These are phyloP conservation scores for Alloplasta piceator DNA, from an alignment of 2,888 invertebrate species.

Conservation along the genomic window DNA sequence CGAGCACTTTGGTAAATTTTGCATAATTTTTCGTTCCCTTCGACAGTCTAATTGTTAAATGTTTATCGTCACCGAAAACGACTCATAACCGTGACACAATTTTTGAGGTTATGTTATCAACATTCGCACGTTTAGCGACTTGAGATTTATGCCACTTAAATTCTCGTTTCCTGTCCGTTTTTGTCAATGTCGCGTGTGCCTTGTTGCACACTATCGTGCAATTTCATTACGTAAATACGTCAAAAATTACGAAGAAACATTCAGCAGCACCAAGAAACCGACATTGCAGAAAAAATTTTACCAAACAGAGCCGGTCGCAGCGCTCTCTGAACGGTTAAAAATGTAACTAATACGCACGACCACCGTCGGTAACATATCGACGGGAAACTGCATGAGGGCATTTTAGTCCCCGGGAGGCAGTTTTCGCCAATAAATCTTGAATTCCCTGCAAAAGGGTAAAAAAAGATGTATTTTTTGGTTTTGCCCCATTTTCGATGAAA, in stretches of 20 bases:
- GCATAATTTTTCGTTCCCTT: constrained; percentile 70
- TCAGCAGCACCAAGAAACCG: constrained; percentile 13
- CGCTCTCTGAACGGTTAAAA: neutral
- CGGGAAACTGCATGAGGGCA: too few relatives aligned
- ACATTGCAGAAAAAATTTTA: constrained; percentile 25
- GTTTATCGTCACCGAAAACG: constrained; percentile 9
- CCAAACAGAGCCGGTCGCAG: constrained; percentile 18
- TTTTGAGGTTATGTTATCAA: constrained; percentile 35
- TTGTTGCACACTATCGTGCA: constrained; percentile 55
- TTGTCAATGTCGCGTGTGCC: constrained; percentile 30
- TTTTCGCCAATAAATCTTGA: too few relatives aligned
- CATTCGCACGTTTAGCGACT: neutral
- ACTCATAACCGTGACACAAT: constrained; percentile 43
- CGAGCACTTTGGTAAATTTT: constrained; percentile 72
- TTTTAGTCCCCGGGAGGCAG: too few relatives aligned
- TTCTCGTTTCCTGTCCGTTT: constrained; percentile 2
- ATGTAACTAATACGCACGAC: neutral
- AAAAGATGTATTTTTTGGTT: too few relatives aligned
- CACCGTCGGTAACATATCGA: too few relatives aligned
- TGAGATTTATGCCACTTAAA: constrained; percentile 7
- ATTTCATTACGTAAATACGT: constrained; percentile 59
- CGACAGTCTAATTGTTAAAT: neutral
- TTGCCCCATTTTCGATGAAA: too few relatives aligned
- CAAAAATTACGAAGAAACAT: constrained; percentile 34
- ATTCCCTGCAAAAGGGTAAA: too few relatives aligned